Conservation (phyloP, 2,888 invertebrate species). For the Pandemis cinnamomeana region DNA sequence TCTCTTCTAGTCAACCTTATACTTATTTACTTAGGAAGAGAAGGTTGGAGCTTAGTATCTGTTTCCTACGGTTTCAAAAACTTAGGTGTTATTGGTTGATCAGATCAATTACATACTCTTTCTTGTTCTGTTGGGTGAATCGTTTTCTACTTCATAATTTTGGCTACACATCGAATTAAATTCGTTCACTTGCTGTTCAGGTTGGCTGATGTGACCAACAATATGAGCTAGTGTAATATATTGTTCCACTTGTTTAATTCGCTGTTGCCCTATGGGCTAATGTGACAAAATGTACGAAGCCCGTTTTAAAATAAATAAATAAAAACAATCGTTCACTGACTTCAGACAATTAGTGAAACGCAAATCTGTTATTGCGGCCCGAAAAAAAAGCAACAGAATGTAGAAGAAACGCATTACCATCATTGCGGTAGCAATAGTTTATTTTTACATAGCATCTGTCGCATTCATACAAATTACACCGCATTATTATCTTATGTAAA, state of each 20-base stretch:
- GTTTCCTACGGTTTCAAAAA: too few species aligned
- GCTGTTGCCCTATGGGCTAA: too few species aligned
- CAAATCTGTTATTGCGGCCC: background rate
- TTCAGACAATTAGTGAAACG: background rate
- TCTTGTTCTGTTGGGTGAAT: too few species aligned
- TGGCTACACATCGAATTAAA: background rate
- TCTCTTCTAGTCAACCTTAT: too few species aligned
- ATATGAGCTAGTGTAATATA: too few species aligned
- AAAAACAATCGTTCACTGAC: background rate
- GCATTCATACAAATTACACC: conserved; percentile 63
- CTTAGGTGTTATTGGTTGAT: background rate
- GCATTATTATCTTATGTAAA: conserved; percentile 67
- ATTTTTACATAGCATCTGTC: conserved; percentile 28
- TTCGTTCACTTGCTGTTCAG: background rate
- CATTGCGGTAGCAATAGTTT: conserved; percentile 38
- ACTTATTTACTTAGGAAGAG: too few species aligned
- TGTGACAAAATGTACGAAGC: too few species aligned
- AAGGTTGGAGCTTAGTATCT: too few species aligned
- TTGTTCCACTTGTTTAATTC: too few species aligned
- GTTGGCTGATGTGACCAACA: too few species aligned
- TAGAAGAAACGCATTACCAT: conserved; percentile 22
- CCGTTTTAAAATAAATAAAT: too few species aligned
- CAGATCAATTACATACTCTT: background rate
- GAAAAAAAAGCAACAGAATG: conserved; percentile 4
- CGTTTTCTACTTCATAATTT: background rate